These are phyloP conservation scores for Lateolabrax maculatus DNA, from an alignment of 2,797 vertebrate genomes.

Conservation along the genomic window DNA sequence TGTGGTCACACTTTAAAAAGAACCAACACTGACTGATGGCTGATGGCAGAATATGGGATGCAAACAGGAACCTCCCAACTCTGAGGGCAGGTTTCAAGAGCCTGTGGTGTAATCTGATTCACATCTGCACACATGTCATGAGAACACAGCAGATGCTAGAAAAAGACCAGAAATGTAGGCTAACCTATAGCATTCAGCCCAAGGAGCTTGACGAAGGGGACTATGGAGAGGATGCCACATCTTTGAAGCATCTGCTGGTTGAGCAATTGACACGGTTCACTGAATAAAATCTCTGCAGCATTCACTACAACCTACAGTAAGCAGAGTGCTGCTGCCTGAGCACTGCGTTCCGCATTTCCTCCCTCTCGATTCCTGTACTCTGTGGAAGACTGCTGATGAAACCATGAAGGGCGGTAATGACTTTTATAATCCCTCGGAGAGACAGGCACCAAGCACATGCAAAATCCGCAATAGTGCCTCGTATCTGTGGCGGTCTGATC, in stretches of 20 bases:
- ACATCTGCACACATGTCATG: not conserved
- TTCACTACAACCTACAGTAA: not conserved
- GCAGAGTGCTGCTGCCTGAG: not conserved
- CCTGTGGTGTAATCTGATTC: not conserved
- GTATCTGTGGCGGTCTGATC: slow-evolving; percentile 2
- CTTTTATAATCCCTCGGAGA: slow-evolving; percentile 18
- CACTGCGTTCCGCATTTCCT: not conserved
- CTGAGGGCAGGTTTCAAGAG: not conserved
- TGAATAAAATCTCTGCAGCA: slow-evolving; percentile 1
- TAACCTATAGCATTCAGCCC: slow-evolving; percentile 27
- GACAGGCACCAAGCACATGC: not conserved
- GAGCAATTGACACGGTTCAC: slow-evolving; percentile 48
- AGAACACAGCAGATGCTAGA: not conserved
- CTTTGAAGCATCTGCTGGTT: slow-evolving; percentile 49
- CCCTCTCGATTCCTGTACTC: not conserved
- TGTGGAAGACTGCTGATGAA: slow-evolving; percentile 27
- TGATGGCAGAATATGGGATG: not conserved
- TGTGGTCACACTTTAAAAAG: not conserved
- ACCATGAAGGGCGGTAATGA: slow-evolving; percentile 15
- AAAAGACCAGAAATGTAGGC: not conserved
- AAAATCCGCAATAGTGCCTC: not conserved
- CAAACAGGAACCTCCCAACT: not conserved
- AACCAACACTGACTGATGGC: not conserved
- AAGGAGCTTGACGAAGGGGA: not conserved
- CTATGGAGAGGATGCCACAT: slow-evolving; percentile 22